Percentiles rank a stretch among this genome's conserved stretches.
Conservation (phyloP, 2,888 invertebrate species). For the Agriopis marginaria region DNA sequence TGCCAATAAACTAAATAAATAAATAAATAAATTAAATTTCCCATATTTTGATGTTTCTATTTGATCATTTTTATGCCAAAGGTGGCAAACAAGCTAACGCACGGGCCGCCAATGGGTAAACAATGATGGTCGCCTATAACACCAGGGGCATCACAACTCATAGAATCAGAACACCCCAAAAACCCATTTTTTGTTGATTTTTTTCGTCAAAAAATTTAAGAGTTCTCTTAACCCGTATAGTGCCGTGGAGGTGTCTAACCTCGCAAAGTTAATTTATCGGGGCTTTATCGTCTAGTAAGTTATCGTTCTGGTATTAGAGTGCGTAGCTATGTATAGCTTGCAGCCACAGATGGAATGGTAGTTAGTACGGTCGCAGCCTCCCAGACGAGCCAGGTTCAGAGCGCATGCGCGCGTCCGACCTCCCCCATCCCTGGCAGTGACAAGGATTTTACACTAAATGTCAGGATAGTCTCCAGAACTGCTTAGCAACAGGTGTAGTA, state of each 20-base stretch:
- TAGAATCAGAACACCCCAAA: too few relatives aligned
- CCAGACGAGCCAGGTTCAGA: slow-evolving; percentile 25
- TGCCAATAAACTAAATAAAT: too few relatives aligned
- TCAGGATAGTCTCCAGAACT: neutral
- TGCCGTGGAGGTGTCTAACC: neutral
- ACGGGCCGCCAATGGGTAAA: too few relatives aligned
- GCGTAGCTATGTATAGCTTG: slow-evolving; percentile 43
- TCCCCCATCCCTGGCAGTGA: slow-evolving; percentile 40
- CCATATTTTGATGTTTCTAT: too few relatives aligned
- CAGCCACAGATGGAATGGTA: slow-evolving; percentile 26
- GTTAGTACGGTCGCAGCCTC: slow-evolving; percentile 43
- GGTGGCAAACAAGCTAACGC: too few relatives aligned
- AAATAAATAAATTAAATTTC: too few relatives aligned
- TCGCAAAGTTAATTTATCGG: slow-evolving; percentile 6
- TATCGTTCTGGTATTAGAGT: slow-evolving; percentile 7
- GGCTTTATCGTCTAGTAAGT: slow-evolving; percentile 4
- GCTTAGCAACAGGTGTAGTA: slow-evolving; percentile 54
- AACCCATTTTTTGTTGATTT: too few relatives aligned
- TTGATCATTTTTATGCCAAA: too few relatives aligned
- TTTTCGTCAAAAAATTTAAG: too few relatives aligned
- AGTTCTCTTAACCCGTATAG: neutral
- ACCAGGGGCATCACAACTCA: too few relatives aligned
- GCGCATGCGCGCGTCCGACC: slow-evolving; percentile 50
- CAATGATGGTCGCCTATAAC: too few relatives aligned
- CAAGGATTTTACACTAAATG: slow-evolving; percentile 22